phyloP scores from a whole-genome alignment of 2,797 vertebrate genomes.

The Pangasius sanitwongsei region DNA sequence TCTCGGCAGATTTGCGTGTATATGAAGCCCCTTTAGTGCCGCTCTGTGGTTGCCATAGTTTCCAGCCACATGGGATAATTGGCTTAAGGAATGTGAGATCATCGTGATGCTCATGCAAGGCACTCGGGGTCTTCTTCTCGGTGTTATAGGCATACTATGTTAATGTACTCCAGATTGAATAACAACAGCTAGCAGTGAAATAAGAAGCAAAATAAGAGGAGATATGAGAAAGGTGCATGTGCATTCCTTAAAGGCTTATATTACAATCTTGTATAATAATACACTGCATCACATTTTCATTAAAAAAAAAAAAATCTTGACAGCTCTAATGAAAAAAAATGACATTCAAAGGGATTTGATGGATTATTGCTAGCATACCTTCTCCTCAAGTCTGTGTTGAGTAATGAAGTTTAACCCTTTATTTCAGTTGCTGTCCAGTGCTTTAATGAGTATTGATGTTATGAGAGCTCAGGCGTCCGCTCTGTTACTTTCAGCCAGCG shows the following conservation, averaged over 20 bases:
- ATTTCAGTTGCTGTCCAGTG: not conserved
- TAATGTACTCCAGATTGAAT: not conserved
- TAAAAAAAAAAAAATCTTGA: not conserved
- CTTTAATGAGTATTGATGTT: constrained; percentile 42
- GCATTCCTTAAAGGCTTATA: constrained; percentile 1
- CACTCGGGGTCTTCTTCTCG: not conserved
- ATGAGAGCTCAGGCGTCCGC: constrained; percentile 19
- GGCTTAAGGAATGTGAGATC: constrained; percentile 56
- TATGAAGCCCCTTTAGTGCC: constrained; percentile 58
- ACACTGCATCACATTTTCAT: not conserved
- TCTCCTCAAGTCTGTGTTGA: not conserved
- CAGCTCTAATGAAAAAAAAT: not conserved
- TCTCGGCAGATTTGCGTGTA: constrained; percentile 31
- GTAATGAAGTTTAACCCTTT: constrained; percentile 18
- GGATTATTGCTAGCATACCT: not conserved
- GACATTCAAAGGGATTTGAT: not conserved
- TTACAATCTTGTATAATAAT: constrained; percentile 15
- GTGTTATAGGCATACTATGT: not conserved
- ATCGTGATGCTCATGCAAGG: constrained; percentile 28
- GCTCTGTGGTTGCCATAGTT: constrained; percentile 69
- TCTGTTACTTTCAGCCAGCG: not conserved
- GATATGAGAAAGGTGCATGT: not conserved
- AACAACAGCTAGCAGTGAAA: not conserved
- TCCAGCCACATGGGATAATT: constrained; percentile 65
- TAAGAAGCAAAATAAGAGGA: not conserved